Evolutionary conservation across 2,113 vertebrate genomes (phyloP).

Genomic region (mouse (Mus musculus)): DNA sequence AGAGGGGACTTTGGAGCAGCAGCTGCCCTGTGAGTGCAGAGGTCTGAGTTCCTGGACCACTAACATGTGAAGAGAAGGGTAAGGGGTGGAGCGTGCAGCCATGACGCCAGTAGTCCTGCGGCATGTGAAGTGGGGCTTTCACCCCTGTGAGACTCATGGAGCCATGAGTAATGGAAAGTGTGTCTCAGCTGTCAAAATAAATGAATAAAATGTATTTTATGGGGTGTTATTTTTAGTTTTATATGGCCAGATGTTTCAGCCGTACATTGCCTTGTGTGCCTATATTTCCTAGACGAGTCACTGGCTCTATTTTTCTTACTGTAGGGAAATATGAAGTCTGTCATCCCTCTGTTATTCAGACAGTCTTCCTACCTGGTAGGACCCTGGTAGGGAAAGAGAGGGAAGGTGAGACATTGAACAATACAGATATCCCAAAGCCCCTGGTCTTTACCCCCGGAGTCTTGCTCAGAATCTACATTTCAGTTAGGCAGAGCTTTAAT

Average conservation of each 20-base stretch:
- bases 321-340: background rate
- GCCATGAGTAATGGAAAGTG: slow-evolving; percentile 69
- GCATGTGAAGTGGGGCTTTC: rapidly evolving
- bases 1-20: background rate
- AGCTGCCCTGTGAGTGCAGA: rapidly evolving
- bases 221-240: slow-evolving; percentile 74
- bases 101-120: background rate
- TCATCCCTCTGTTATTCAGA: background rate
- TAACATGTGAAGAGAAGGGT: rapidly evolving
- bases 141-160: background rate
- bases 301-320: background rate
- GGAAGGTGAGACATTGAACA: background rate
- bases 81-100: rapidly evolving
- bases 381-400: background rate
- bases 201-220: slow-evolving; percentile 61
- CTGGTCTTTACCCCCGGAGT: rapidly evolving
- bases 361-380: background rate
- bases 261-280: background rate
- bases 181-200: slow-evolving; percentile 71
- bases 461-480: background rate
- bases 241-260: slow-evolving; percentile 73
- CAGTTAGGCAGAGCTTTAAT: background rate
- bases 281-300: background rate
- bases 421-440: background rate
- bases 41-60: rapidly evolving